Percentiles rank a stretch among this genome's conserved stretches.
Evolutionary conservation across 2,113 vertebrate genomes (phyloP).

Genomic region (Dascyllus trimaculatus): DNA sequence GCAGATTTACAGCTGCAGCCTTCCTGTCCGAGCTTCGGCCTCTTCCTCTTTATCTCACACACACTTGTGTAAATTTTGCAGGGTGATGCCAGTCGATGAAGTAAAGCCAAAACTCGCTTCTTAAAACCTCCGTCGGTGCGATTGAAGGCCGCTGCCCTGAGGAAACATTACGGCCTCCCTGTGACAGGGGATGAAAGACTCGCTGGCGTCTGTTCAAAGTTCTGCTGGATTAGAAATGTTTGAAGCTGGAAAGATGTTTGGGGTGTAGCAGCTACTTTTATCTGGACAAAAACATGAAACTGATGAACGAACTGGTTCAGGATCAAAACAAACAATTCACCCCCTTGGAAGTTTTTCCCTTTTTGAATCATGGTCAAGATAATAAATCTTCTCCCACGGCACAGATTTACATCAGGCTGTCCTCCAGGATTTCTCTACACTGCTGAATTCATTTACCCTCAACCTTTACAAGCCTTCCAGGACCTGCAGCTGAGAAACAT

Average conservation of each 20-base stretch:
- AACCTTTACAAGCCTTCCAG: too few relatives aligned
- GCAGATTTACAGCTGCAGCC: conserved; percentile 37
- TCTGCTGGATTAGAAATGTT: background rate
- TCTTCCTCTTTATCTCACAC: background rate
- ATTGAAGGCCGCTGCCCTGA: background rate
- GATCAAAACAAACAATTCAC: too few relatives aligned
- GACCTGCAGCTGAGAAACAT: too few relatives aligned
- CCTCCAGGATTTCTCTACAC: too few relatives aligned
- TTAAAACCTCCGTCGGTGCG: background rate
- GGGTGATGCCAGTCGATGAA: background rate
- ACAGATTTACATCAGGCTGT: too few relatives aligned
- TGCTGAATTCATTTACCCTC: too few relatives aligned
- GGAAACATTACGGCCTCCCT: background rate
- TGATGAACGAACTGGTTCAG: too few relatives aligned
- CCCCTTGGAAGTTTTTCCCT: too few relatives aligned
- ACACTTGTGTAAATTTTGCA: background rate
- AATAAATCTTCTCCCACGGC: too few relatives aligned
- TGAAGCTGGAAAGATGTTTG: background rate
- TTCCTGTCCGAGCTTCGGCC: background rate
- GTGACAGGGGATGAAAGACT: background rate
- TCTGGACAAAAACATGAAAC: too few relatives aligned
- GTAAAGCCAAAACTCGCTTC: conserved; percentile 8
- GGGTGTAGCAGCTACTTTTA: too few relatives aligned
- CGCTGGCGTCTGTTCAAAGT: background rate
- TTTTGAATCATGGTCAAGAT: too few relatives aligned